phyloP scores from a whole-genome alignment of 2,888 invertebrate genomes.

The Junonia oenone region DNA sequence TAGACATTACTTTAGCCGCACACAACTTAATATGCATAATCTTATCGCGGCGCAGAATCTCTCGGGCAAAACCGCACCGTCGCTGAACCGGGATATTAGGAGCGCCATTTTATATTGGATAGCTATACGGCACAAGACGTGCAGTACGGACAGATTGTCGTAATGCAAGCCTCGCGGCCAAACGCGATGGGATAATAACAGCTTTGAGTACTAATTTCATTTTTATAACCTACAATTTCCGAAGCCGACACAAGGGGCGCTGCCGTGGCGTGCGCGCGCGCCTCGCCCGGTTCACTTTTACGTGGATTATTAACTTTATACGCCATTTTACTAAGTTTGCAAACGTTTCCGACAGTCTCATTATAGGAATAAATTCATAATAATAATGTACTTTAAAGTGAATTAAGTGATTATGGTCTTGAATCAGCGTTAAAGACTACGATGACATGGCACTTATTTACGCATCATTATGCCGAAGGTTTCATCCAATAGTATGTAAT shows the following conservation, averaged over 20 bases:
- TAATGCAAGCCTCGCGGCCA: slow-evolving; percentile 78
- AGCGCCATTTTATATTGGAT: slow-evolving; percentile 80
- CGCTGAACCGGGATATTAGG: slow-evolving; percentile 77
- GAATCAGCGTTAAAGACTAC: slow-evolving; percentile 65
- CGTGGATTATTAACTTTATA: slow-evolving; percentile 78
- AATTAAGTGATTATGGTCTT: slow-evolving; percentile 75
- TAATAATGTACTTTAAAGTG: slow-evolving; percentile 68
- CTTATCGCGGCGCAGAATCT: slow-evolving; percentile 77
- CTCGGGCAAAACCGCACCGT: slow-evolving; percentile 65
- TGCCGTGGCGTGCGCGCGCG: slow-evolving; percentile 75
- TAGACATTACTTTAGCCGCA: slow-evolving; percentile 74
- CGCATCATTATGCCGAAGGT: slow-evolving; percentile 53
- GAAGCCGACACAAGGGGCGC: slow-evolving; percentile 79
- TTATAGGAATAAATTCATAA: slow-evolving; percentile 73
- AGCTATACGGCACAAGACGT: slow-evolving; percentile 79
- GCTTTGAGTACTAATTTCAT: slow-evolving; percentile 79
- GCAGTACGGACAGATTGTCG: slow-evolving; percentile 80
- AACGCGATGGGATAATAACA: slow-evolving; percentile 80
- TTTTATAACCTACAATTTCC: slow-evolving; percentile 80
- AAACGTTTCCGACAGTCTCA: slow-evolving; percentile 71
- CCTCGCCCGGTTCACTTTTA: slow-evolving; percentile 64
- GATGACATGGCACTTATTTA: slow-evolving; percentile 66
- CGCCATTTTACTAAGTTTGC: slow-evolving; percentile 77
- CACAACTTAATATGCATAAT: slow-evolving; percentile 80
- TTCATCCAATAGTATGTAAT: slow-evolving; percentile 29